These are phyloP conservation scores for Octomys mimax DNA, from an alignment of 2,797 vertebrate species.

Conservation along the genomic window DNA sequence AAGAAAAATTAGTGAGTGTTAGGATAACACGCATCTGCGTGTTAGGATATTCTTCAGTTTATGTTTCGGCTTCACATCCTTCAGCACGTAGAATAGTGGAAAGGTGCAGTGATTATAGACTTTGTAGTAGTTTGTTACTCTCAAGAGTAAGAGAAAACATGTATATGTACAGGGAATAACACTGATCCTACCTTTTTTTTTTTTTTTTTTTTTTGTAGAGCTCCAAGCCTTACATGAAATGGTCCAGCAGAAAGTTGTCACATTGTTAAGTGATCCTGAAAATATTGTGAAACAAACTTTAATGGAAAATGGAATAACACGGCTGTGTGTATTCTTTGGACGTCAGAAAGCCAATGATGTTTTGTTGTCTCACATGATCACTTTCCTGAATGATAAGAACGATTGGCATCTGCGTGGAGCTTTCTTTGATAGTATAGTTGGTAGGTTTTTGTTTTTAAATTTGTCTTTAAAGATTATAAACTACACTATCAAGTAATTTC, in stretches of 20 bases:
- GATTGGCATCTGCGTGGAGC: constrained; percentile 99
- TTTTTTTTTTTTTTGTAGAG: constrained; percentile 88
- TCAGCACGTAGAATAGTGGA: background rate
- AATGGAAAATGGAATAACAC: constrained; percentile 99
- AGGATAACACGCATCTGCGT: background rate
- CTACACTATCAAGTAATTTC: background rate
- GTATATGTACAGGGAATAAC: background rate
- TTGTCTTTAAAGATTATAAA: constrained; percentile 35
- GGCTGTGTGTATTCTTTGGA: constrained; percentile 98
- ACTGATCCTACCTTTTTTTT: background rate
- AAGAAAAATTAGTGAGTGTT: background rate
- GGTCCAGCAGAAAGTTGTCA: constrained; percentile 99
- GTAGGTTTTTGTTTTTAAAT: constrained; percentile 87
- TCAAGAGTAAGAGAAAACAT: background rate
- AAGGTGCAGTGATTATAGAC: background rate
- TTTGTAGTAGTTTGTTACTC: background rate
- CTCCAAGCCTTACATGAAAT: constrained; percentile 98
- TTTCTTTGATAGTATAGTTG: constrained; percentile 99
- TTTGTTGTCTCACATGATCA: constrained; percentile 99
- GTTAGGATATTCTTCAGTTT: background rate
- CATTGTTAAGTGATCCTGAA: constrained; percentile 98
- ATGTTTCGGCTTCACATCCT: background rate
- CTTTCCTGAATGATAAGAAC: constrained; percentile 99
- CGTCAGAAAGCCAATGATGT: constrained; percentile 99
- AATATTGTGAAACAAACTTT: constrained; percentile 99